Evolutionary conservation across 2,113 vertebrate species (phyloP).

Genomic region (Ctenomys sociabilis): DNA sequence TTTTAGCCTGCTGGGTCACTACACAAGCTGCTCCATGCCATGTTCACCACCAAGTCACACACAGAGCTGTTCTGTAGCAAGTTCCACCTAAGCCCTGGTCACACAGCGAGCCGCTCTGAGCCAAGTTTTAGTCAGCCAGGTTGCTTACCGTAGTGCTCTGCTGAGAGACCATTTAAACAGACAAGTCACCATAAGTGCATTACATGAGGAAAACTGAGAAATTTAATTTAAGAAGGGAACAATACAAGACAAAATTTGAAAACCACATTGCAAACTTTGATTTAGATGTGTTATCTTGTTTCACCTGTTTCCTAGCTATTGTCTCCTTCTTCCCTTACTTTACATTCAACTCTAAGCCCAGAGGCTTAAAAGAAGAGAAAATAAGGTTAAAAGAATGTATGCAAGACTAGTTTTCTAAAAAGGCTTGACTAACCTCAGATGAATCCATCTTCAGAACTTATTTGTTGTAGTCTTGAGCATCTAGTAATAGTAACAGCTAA

Average conservation of each 20-base stretch:
- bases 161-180: background rate
- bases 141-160: too few relatives aligned
- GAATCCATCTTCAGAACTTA: background rate
- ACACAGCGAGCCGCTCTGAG: too few relatives aligned
- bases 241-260: background rate
- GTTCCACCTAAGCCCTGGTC: too few relatives aligned
- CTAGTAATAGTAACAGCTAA: background rate
- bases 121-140: too few relatives aligned
- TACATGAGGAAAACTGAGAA: background rate
- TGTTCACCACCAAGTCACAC: too few relatives aligned
- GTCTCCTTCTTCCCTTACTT: background rate
- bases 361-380: background rate
- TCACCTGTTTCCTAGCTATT: background rate
- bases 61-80: too few relatives aligned
- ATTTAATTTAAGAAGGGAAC: background rate
- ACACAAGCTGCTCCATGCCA: too few relatives aligned
- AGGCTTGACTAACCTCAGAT: background rate
- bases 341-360: background rate
- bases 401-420: background rate
- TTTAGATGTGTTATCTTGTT: background rate
- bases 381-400: background rate
- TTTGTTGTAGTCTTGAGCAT: conserved; percentile 2
- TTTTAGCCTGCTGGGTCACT: too few relatives aligned
- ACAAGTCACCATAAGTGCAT: background rate
- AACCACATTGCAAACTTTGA: background rate